Conservation (phyloP, 2,888 invertebrate genomes). For the Choreutis nemorana region DNA sequence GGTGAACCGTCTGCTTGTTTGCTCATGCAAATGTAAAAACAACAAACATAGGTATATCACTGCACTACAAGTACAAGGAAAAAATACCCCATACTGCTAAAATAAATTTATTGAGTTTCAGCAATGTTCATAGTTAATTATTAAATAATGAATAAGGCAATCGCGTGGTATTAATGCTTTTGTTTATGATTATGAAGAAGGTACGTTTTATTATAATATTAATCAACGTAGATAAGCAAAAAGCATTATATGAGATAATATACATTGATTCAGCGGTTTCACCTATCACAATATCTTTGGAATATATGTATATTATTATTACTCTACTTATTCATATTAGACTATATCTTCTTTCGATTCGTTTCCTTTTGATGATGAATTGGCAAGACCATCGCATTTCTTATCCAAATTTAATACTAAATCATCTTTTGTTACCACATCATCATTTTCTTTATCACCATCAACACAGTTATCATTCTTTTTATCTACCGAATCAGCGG, state of each 20-base stretch:
- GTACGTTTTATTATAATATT: slow-evolving; percentile 28
- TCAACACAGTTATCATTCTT: slow-evolving; percentile 13
- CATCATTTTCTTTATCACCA: slow-evolving; percentile 18
- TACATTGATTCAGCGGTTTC: slow-evolving; percentile 43
- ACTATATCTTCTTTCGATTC: slow-evolving; percentile 18
- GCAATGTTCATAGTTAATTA: slow-evolving; percentile 53
- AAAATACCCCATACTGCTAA: too few species aligned
- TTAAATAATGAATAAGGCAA: slow-evolving; percentile 59
- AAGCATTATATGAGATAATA: slow-evolving; percentile 50
- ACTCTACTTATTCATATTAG: slow-evolving; percentile 22
- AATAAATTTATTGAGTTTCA: slow-evolving; percentile 58
- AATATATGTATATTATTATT: too few species aligned
- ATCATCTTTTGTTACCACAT: too few species aligned
- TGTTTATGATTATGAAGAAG: slow-evolving; percentile 39
- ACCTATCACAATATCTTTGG: slow-evolving; percentile 61
- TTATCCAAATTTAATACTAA: too few species aligned
- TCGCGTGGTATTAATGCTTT: slow-evolving; percentile 57
- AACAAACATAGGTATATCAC: too few species aligned
- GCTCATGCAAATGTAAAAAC: too few species aligned
- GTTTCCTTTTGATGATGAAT: slow-evolving; percentile 16
- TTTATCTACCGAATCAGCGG: slow-evolving; percentile 15
- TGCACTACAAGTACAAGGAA: too few species aligned
- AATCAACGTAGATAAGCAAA: slow-evolving; percentile 53
- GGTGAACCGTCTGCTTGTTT: too few species aligned
- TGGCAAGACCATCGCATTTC: slow-evolving; percentile 19